These are phyloP conservation scores for Hyalella azteca DNA, from an alignment of 2,888 invertebrate species.

Conservation along the genomic window DNA sequence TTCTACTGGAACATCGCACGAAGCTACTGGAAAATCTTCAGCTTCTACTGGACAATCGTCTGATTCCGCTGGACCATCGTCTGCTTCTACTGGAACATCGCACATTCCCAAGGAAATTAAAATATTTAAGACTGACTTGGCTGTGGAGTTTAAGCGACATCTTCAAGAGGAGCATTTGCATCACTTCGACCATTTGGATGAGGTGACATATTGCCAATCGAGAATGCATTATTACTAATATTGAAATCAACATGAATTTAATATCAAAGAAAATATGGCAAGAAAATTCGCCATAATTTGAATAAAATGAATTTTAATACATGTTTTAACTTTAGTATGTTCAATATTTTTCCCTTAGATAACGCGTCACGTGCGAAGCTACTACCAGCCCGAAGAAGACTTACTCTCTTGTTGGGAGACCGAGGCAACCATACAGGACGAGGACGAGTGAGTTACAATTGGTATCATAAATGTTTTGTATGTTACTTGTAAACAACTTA, in stretches of 20 bases:
- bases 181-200: slow-evolving; percentile 65
- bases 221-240: neutral
- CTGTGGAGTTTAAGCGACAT: slow-evolving; percentile 73
- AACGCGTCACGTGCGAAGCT: neutral
- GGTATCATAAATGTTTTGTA: too few species aligned
- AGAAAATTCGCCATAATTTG: too few species aligned
- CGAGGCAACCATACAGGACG: neutral
- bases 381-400: slow-evolving; percentile 20
- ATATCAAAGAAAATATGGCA: too few species aligned
- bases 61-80: too few species aligned
- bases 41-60: too few species aligned
- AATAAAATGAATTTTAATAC: too few species aligned
- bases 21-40: neutral
- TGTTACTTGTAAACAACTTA: too few species aligned
- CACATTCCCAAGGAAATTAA: slow-evolving; percentile 60
- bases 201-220: slow-evolving; percentile 61
- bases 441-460: neutral
- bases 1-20: neutral
- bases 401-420: slow-evolving; percentile 3
- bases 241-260: too few species aligned
- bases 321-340: too few species aligned
- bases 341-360: slow-evolving; percentile 3
- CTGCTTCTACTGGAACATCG: too few species aligned
- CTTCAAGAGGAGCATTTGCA: slow-evolving; percentile 69
- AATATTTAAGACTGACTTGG: slow-evolving; percentile 70